Evolutionary conservation across 2,888 invertebrate species (phyloP).

Genomic region (Nymphalis urticae): DNA sequence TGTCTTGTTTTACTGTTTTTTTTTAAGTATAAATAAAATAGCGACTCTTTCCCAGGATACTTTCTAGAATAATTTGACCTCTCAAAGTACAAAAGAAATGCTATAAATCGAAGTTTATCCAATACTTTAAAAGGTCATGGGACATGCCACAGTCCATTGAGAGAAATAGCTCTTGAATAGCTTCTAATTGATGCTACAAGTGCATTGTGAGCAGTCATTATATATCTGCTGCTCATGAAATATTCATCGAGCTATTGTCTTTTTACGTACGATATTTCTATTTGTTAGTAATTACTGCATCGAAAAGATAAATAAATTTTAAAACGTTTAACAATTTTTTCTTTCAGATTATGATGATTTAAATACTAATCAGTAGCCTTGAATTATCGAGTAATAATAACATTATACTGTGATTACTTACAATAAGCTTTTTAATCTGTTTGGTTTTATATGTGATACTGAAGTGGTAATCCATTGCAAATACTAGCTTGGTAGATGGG

Average conservation of each 20-base stretch:
- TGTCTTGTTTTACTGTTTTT: neutral
- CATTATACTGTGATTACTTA: too few species aligned
- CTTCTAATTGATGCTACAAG: slow-evolving; percentile 61
- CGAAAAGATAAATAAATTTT: slow-evolving; percentile 18
- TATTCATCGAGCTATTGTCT: slow-evolving; percentile 61
- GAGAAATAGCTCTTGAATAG: slow-evolving; percentile 57
- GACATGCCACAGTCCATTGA: slow-evolving; percentile 49
- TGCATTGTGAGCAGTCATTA: slow-evolving; percentile 60
- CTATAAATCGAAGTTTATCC: slow-evolving; percentile 35
- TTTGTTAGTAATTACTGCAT: slow-evolving; percentile 36
- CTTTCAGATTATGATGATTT: neutral
- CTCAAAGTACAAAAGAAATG: slow-evolving; percentile 30
- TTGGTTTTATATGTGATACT: too few species aligned
- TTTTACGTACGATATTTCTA: slow-evolving; percentile 33
- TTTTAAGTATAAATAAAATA: slow-evolving; percentile 2
- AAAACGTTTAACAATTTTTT: neutral
- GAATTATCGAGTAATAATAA: too few species aligned
- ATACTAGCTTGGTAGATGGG: too few species aligned
- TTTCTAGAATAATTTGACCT: slow-evolving; percentile 21
- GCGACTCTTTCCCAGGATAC: slow-evolving; percentile 15
- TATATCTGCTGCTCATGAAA: slow-evolving; percentile 59
- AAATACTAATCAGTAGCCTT: neutral
- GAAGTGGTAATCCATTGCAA: too few species aligned
- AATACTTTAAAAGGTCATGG: slow-evolving; percentile 47
- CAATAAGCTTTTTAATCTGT: too few species aligned